Evolutionary conservation across 2,113 vertebrate genomes (phyloP), one percentile per base, ranked within the genome.

Genomic region (Heliornis fulica): DNA sequence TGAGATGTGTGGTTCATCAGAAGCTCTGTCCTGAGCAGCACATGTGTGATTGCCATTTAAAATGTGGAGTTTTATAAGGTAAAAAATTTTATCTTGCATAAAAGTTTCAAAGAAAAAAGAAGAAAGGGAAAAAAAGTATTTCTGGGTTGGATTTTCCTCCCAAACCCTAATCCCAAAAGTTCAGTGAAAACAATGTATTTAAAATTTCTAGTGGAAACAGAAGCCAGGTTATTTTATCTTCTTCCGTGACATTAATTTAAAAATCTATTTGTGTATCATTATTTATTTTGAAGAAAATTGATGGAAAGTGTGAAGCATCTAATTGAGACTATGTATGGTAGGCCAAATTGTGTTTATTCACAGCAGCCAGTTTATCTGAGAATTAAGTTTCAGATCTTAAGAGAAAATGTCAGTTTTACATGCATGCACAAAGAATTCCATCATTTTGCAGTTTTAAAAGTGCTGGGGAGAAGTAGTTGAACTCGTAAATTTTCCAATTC

Each of bases 111-210:
- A 81, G 7, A 43, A 61, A 41, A 64, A 91, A 69, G 1, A 40
- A 36, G 28, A 3, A 7, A 2, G 1, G 5, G 4, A 3, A 5
- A 41, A 16, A 29, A 11, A 29, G 0, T 40, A 31, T 48, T 46
- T 71, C 11, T 38, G 4, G 7, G 2, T 51, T 81, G 11, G 16
- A 50, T 69, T 82, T 74, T 70, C 5, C 2, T 82, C 13, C 8
- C 5, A 70, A 78, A 70, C 1, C 0, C 5, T 26, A 19, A 46
- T 36, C 3, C 1, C 50, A 69, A 66, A 21, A 53, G 56, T 10
- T 0, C 13, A 54, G 8, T 31, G 9, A 71, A 54, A 80, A 23
- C 11, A 66, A 59, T 63, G 68, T 1, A 32, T 2, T 20, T 83
- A 63, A 66, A 48, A 66, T 59, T 88, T 83, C 19, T 43, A 38